phyloP scores from a whole-genome alignment of 2,113 vertebrate species.

The Chaetura pelagica region DNA sequence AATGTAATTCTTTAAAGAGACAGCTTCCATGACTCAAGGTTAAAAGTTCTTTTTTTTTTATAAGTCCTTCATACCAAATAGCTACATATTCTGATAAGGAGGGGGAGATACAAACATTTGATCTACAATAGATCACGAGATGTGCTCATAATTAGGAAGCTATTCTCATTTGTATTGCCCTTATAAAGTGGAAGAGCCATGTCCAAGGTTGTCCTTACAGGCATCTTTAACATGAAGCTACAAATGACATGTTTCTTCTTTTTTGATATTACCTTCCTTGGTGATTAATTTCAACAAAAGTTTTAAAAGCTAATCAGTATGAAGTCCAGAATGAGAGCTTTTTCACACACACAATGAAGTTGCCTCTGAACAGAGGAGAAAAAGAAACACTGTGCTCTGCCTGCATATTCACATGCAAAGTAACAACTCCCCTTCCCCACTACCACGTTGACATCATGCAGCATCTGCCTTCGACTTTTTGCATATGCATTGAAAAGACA shows the following conservation, averaged over 20 bases:
- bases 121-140: not conserved
- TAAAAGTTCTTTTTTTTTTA: slow-evolving; percentile 49
- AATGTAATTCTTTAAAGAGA: not conserved
- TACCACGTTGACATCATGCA: slow-evolving; percentile 24
- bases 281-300: slow-evolving; percentile 25
- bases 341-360: slow-evolving; percentile 26
- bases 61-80: not conserved
- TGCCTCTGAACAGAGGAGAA: not conserved
- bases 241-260: not conserved
- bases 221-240: not conserved
- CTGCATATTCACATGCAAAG: slow-evolving; percentile 57
- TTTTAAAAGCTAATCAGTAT: slow-evolving; percentile 13
- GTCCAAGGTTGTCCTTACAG: not conserved
- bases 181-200: not conserved
- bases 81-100: not conserved
- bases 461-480: slow-evolving; percentile 46
- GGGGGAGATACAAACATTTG: not conserved
- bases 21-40: slow-evolving; percentile 61
- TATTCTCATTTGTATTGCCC: not conserved
- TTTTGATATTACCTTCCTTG: not conserved
- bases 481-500: slow-evolving; percentile 43
- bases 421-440: slow-evolving; percentile 18
- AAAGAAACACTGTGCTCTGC: not conserved
- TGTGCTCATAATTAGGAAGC: not conserved
- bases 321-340: slow-evolving; percentile 16